phyloP scores from a whole-genome alignment of 2,888 invertebrate species.

The Prosapia bicincta region DNA sequence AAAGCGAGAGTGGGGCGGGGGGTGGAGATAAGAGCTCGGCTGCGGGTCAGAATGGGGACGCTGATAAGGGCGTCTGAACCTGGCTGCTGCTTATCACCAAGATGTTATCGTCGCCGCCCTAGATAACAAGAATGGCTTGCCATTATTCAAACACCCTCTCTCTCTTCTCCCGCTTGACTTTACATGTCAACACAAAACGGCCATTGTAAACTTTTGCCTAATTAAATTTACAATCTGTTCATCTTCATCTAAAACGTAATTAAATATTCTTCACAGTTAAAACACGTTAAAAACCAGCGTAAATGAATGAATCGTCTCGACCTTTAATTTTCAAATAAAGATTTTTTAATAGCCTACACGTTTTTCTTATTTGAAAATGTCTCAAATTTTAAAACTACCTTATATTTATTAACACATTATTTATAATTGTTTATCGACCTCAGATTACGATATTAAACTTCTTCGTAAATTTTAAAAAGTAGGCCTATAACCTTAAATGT shows the following conservation, averaged over 20 bases:
- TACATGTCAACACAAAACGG: conserved; percentile 2
- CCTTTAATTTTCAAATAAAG: too few species aligned
- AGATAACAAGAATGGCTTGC: neutral
- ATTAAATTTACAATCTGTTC: neutral
- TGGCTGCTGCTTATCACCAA: neutral
- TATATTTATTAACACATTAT: too few species aligned
- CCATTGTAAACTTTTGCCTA: neutral
- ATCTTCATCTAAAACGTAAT: neutral
- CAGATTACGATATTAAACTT: too few species aligned
- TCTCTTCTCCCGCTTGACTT: too few species aligned
- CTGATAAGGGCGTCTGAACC: neutral
- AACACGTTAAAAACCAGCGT: too few species aligned
- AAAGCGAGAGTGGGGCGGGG: neutral
- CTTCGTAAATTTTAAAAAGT: too few species aligned
- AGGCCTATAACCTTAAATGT: too few species aligned
- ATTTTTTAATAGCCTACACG: too few species aligned
- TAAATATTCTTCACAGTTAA: neutral
- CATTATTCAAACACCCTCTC: neutral
- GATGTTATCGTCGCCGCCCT: neutral
- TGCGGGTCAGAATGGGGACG: conserved; percentile 2
- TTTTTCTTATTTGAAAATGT: too few species aligned
- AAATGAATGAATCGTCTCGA: too few species aligned
- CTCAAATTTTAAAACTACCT: too few species aligned
- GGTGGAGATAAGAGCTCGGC: neutral
- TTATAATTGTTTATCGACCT: too few species aligned